phyloP scores from a whole-genome alignment of 2,888 invertebrate species.

The Polydrusus cervinus region DNA sequence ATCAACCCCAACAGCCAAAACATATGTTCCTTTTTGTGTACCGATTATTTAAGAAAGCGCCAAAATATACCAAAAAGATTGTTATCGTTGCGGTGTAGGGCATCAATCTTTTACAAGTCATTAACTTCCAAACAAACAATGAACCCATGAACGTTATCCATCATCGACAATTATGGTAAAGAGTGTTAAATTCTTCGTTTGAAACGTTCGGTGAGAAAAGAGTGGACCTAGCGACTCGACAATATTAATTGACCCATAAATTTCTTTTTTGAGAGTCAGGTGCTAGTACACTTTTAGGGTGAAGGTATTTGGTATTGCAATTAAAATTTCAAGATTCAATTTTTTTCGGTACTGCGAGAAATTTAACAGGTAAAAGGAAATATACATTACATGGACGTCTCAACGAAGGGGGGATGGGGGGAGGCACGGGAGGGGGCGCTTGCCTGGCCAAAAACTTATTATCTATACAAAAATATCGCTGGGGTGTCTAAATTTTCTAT shows the following conservation, averaged over 20 bases:
- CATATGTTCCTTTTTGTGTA: slow-evolving; percentile 20
- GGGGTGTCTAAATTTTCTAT: too few relatives aligned
- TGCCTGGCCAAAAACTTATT: too few relatives aligned
- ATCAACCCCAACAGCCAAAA: slow-evolving; percentile 23
- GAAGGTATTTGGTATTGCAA: background rate
- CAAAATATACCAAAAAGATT: slow-evolving; percentile 19
- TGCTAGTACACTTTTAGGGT: slow-evolving; percentile 4
- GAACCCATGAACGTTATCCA: slow-evolving; percentile 38
- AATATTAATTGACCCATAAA: slow-evolving; percentile 34
- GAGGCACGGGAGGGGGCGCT: too few relatives aligned
- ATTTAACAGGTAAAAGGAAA: too few relatives aligned
- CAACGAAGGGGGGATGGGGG: too few relatives aligned
- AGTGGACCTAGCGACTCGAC: slow-evolving; percentile 26
- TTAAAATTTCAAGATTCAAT: too few relatives aligned
- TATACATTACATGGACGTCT: too few relatives aligned
- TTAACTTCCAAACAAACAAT: slow-evolving; percentile 38
- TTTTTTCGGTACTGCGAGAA: too few relatives aligned
- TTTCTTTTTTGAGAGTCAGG: slow-evolving; percentile 26
- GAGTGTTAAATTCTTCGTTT: slow-evolving; percentile 42
- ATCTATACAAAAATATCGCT: too few relatives aligned
- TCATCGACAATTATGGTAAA: slow-evolving; percentile 38
- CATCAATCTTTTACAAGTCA: slow-evolving; percentile 37
- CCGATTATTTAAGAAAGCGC: slow-evolving; percentile 28
- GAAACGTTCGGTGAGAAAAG: slow-evolving; percentile 30
- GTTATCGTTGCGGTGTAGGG: slow-evolving; percentile 25